Conservation (phyloP, 2,797 vertebrate species). For the Sus cebifrons region DNA sequence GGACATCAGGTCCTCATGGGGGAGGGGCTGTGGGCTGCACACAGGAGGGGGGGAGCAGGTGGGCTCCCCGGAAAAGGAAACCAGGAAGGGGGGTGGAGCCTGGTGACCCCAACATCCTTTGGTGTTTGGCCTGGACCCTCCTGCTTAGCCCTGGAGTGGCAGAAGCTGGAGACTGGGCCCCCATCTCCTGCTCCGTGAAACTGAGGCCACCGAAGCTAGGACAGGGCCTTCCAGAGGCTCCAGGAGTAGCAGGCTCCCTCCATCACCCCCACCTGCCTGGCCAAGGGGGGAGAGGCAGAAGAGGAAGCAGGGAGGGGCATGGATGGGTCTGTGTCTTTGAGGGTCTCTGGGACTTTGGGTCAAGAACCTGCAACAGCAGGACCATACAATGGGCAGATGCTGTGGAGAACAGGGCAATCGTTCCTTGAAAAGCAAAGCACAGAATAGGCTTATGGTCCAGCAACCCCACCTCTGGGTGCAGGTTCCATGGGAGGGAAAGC, state of each 20-base stretch:
- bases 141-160: fast-evolving
- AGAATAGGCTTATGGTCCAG: fast-evolving
- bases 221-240: fast-evolving
- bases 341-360: neutral
- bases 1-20: no score
- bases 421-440: no score
- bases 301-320: fast-evolving
- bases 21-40: neutral
- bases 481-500: fast-evolving
- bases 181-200: no score
- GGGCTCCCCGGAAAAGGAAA: neutral
- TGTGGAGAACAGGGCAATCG: fast-evolving
- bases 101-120: fast-evolving
- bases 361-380: neutral
- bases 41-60: fast-evolving
- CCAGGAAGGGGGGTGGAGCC: neutral
- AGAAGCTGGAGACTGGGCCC: neutral
- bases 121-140: neutral
- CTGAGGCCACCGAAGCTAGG: neutral
- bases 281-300: fast-evolving
- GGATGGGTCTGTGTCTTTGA: neutral
- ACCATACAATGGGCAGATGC: fast-evolving
- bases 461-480: fast-evolving
- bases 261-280: neutral
- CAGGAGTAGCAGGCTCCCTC: neutral